Evolutionary conservation across 2,888 invertebrate species (phyloP), one percentile per base, ranked within the genome.

Genomic region (Nasonia oneida): DNA sequence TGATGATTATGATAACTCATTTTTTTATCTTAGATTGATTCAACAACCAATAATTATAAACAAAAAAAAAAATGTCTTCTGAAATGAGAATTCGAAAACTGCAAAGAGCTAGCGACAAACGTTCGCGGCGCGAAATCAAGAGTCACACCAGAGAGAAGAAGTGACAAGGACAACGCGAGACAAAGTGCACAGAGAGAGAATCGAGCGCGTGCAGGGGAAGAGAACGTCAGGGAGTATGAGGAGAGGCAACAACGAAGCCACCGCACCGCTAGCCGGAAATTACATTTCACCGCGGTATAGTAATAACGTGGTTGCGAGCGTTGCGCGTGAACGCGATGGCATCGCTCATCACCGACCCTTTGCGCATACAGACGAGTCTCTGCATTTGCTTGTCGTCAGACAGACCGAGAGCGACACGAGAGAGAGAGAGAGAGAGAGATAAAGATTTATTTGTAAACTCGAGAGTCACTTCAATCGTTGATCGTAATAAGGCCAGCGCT

Each of bases 211-310:
- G 39, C 50, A 67, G 23, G 42, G 42, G n/a, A 1, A 29, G 29
- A 33, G 50, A 37, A 18, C 47, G 29, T 53, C 5, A 37, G 53
- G 23, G 79, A 37, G 29, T n/a, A 50, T 14, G 33, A n/a, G n/a
- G 88, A 88, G 88, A 84, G 87, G 88, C 88, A 89, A 89, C 89
- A 89, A 89, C 89, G 89, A 88, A 78, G 57, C 57, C n/a, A 5
- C 88, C 87, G 29, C 29, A 88, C 87, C 87, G 88, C 87, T 89
- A 87, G 89, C 92, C 92, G 93, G 93, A 93, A 93, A 93, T 93
- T 93, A 92, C 92, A 92, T 93, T 92, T 91, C 92, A 89, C 90
- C 90, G 89, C 89, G 89, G 89, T 90, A 90, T 90, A 90, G 89
- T 89, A 91, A 90, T 92, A 91, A 90, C 89, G 89, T 87, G 89